Evolutionary conservation across 2,797 vertebrate genomes (phyloP), one percentile per base, ranked within the genome.

Genomic region (Cryptoprocta ferox): DNA sequence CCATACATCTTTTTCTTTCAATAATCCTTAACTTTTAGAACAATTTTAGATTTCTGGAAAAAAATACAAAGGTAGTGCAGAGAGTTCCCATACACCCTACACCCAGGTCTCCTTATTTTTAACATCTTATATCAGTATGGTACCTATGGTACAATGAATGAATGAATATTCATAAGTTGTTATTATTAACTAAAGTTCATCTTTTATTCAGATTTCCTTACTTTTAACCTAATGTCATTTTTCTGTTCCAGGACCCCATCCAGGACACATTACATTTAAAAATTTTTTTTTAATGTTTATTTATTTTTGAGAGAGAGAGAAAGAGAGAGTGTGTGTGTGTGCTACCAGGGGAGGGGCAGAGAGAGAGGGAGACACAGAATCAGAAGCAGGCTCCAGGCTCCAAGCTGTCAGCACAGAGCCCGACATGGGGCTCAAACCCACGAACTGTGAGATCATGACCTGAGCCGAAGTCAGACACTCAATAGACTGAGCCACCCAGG

Each of bases 21-120:
- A 81, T 73, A 68, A 70, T 76, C 6, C 11, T 61, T 78, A 93
- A 93, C 35, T 73, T 94, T 94, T 48, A 89, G 37, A 81, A 79
- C 15, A 65, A 28, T 39, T 65, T 79, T 76, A 45, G 59, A 76
- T 91, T 78, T 95, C 65, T 16, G 82, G 45, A 59, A 93, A 94
- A 94, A 92, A 89, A 61, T 92, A 35, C 37, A 59, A 94, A 92
- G 30, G 73, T n/a, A 61, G 15, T 21, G 30, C 65, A 76, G 32
- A 89, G n/a, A 76, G n/a, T 68, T 76, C n/a, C 53, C 39, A 37
- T 37, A 70, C 10, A 89, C 1, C 15, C 14, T 35, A 84, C 12
- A 71, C 28, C 24, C 45, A 35, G 9, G 35, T 59, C 21, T 14
- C 16, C 61, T 24, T 63, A 26, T 71, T 82, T 78, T 82, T 86